Evolutionary conservation across 2,797 vertebrate genomes (phyloP).

Genomic region (Glyptemys insculpta): DNA sequence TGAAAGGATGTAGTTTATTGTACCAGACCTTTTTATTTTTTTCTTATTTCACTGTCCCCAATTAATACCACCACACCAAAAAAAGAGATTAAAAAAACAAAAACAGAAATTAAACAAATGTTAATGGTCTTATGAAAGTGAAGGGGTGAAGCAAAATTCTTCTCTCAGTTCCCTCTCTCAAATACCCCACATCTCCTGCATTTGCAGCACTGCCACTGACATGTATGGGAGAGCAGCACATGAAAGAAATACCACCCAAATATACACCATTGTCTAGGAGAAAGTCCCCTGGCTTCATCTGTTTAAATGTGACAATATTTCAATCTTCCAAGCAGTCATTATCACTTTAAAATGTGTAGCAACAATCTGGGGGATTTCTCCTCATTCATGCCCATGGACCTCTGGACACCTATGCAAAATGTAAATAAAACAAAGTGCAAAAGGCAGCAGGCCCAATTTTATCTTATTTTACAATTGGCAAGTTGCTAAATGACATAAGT

Average conservation of each 20-base stretch:
- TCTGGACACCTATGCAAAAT: constrained; percentile 46
- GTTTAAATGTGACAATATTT: constrained; percentile 45
- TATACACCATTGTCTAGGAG: neutral
- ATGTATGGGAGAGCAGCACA: neutral
- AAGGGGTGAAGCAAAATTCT: neutral
- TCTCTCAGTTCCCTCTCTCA: neutral
- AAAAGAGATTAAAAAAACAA: neutral
- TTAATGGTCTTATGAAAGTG: neutral
- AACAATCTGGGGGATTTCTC: constrained; percentile 60
- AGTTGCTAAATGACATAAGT: constrained; percentile 43
- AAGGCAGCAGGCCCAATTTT: constrained; percentile 38
- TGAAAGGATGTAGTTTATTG: constrained; percentile 38
- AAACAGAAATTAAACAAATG: neutral
- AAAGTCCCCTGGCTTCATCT: constrained; percentile 29
- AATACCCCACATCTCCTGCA: neutral
- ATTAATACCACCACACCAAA: neutral
- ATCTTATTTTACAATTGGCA: constrained; percentile 63
- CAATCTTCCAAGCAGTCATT: constrained; percentile 58
- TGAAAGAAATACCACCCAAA: neutral
- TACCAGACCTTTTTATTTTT: constrained; percentile 46
- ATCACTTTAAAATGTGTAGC: constrained; percentile 42
- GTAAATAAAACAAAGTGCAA: constrained; percentile 53
- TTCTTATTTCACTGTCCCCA: constrained; percentile 34
- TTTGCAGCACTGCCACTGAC: neutral
- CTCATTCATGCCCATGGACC: constrained; percentile 10